These are phyloP conservation scores for Drosophila subobscura DNA, from an alignment of 1,140 invertebrate species.

Conservation along the genomic window DNA sequence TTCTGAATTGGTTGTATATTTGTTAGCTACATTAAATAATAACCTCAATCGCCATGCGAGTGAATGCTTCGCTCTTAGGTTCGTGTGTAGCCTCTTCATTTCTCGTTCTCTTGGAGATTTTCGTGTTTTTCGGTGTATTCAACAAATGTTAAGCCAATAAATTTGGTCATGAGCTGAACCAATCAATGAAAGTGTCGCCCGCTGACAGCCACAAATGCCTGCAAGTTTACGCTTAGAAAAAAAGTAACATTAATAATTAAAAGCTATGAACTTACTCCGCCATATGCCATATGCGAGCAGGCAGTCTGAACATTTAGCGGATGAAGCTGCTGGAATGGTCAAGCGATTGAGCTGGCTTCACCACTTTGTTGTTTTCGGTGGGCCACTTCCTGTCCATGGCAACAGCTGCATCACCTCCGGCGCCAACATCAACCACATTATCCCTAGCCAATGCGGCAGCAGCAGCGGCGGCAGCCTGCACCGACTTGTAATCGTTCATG, in stretches of 20 bases:
- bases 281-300: constrained; percentile 44
- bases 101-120: background rate
- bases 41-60: too few relatives aligned
- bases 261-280: constrained; percentile 5
- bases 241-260: background rate
- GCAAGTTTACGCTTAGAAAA: constrained; percentile 10
- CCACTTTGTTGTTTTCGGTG: constrained; percentile 49
- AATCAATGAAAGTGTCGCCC: too few relatives aligned
- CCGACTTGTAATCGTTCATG: constrained; percentile 42
- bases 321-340: constrained; percentile 14
- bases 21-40: too few relatives aligned
- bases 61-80: too few relatives aligned
- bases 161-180: background rate
- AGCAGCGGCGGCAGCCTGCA: constrained; percentile 21
- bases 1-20: too few relatives aligned
- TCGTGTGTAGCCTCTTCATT: constrained; percentile 6
- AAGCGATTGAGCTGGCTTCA: constrained; percentile 39
- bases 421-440: constrained; percentile 13
- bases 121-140: background rate
- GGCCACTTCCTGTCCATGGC: constrained; percentile 51
- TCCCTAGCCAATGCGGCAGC: constrained; percentile 1
- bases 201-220: constrained; percentile 48
- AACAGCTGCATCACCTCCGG: constrained; percentile 9
- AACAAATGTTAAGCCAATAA: background rate
- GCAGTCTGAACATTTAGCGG: constrained; percentile 10